Percentiles rank a stretch among this genome's conserved stretches.
These are phyloP conservation scores for Blera fallax DNA, from an alignment of 2,888 invertebrate species.

Conservation along the genomic window DNA sequence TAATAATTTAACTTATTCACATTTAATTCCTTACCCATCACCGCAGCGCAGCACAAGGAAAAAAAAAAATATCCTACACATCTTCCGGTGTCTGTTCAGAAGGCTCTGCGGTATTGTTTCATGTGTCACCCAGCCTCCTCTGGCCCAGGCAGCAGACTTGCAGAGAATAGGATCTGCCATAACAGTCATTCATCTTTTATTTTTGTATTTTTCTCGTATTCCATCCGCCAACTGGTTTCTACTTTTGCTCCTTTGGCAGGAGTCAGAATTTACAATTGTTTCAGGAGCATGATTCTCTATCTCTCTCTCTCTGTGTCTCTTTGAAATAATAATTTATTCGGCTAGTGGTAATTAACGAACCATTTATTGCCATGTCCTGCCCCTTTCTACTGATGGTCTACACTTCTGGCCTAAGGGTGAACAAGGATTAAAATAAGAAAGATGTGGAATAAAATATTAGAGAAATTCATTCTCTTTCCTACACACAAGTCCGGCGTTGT, in stretches of 20 bases:
- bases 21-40: constrained; percentile 57
- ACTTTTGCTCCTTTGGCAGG: background rate
- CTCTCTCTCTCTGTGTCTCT: constrained; percentile 9
- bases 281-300: constrained; percentile 39
- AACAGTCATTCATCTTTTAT: constrained; percentile 71
- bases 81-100: constrained; percentile 54
- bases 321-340: constrained; percentile 71
- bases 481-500: constrained; percentile 28
- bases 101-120: constrained; percentile 57
- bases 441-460: constrained; percentile 80
- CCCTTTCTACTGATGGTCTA: constrained; percentile 26
- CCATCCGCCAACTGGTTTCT: too few species aligned
- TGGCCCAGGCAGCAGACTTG: background rate
- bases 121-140: constrained; percentile 41
- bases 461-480: constrained; percentile 24
- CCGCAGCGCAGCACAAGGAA: too few species aligned
- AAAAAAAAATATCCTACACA: constrained; percentile 57
- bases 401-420: constrained; percentile 71
- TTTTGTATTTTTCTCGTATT: constrained; percentile 58
- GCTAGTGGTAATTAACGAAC: constrained; percentile 71
- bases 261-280: constrained; percentile 59
- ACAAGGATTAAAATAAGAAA: constrained; percentile 80
- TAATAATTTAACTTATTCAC: constrained; percentile 72
- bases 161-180: constrained; percentile 56
- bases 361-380: constrained; percentile 69